Evolutionary conservation across 2,113 vertebrate genomes (phyloP), one percentile per base, ranked within the genome.

Genomic region (Calyptommatus sinebrachiatus): DNA sequence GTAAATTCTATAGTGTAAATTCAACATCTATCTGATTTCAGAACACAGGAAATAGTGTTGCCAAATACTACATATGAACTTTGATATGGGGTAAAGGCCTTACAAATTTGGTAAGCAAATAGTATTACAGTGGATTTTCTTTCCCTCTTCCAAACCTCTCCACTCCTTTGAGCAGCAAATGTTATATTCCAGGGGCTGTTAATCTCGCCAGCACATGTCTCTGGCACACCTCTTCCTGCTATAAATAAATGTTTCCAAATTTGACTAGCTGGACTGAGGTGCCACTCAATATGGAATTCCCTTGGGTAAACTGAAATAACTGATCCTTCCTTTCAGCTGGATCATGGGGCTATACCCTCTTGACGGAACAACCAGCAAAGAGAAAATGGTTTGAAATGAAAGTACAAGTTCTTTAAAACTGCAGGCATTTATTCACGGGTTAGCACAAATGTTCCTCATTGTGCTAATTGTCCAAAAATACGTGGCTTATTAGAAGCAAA

Each of bases 221-320:
- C 76, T 92, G 89, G 75, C 91, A 85, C 88, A 88, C 90, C 85
- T 92, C 87, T 94, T 83, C 79, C 74, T 85, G 89, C 94, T 96
- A 96, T 94, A 94, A 95, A 95, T 96, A 96, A 93, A 86, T 69
- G 18, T 73, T 76, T 89, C 90, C 90, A 87, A 89, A 92, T 94
- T 94, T 91, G 92, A 91, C 75, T 28, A 85, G 73, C 87, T 83
- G 83, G 83, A 60, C 91, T 10, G 1, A 71, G 78, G 83, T 0
- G 83, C 60, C 87, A 83, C 88, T 88, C 86, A 82, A 84, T 91
- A 88, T 81, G 72, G 31, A 67, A 75, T 53, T 57, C 81, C 80
- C 79, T 53, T 86, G 68, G 76, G 89, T 90, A 91, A 90, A 76
- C 88, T 63, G 66, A 57, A 83, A 67, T 71, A 85, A 21, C 87